Evolutionary conservation across 92 coral and sea anemone species (phyloP), one percentile per base, ranked within the genome.

Genomic region (Siderastrea radians): DNA sequence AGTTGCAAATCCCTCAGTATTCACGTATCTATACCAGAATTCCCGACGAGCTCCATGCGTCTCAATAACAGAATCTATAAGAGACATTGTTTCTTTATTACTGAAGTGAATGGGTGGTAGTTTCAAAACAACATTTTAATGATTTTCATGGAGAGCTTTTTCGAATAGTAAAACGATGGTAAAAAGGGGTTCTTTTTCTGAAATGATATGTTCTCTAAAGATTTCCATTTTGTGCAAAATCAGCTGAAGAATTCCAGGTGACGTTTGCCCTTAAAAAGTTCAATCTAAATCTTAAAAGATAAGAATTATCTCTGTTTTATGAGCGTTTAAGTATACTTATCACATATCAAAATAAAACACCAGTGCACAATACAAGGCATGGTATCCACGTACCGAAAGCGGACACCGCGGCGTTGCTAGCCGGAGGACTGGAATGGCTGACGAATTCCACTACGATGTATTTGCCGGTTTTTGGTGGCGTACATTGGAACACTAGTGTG

Each of bases 1-100:
- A 19, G 93, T 54, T 49, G 90, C 17, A 58, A 86, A 80, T 48
- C 93, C 93, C 63, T 90, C 91, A 6, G 90, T 79, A 38, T 90
- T 90, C 13, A 90, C 88, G 69, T 85, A 82, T 58, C 84, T 79
- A 79, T 90, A 90, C 93, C 93, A 90, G 11, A 90, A 78, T n/a
- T 90, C 87, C 12, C 87, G 75, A 50, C 86, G 87, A 48, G 60
- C 87, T 55, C 93, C 93, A 49, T 72, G 80, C 8, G 79, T 53
- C 47, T 72, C 75, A 16, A 1, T 54, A 44, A 82, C 77, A 12
- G 86, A 81, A 69, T 81, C 86, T 81, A 46, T 38, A 50, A 50
- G 26, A 52, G 74, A 51, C 5, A 64, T n/a, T 8, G 13, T 80
- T 66, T 48, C 65, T 44, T 44, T n/a, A 38, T 63, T 12, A 14